Evolutionary conservation across 1,140 invertebrate genomes (phyloP).

Genomic region (Ceratoteleas bidentatus): DNA sequence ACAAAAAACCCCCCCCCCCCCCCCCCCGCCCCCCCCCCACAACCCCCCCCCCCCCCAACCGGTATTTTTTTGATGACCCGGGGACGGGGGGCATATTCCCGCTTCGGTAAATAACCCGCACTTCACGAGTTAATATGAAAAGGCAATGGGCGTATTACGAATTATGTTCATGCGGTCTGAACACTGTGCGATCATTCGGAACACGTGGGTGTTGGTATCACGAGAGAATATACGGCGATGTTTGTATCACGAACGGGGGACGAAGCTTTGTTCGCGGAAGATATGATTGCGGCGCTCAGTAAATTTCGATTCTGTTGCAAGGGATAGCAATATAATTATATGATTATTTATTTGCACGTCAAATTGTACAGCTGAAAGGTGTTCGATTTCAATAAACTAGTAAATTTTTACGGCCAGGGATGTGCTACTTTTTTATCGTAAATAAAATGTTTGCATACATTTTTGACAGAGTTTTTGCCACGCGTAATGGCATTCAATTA

Average conservation of each 20-base stretch:
- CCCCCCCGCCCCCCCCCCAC: too few relatives aligned
- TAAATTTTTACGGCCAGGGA: too few relatives aligned
- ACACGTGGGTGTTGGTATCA: slow-evolving; percentile 65
- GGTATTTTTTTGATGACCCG: too few relatives aligned
- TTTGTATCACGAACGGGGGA: slow-evolving; percentile 64
- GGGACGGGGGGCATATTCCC: too few relatives aligned
- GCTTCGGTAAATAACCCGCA: too few relatives aligned
- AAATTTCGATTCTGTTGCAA: slow-evolving; percentile 60
- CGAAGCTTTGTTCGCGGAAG: slow-evolving; percentile 57
- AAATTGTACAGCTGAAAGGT: slow-evolving; percentile 21
- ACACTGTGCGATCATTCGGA: slow-evolving; percentile 59
- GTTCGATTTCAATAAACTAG: not conserved
- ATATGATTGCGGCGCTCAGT: slow-evolving; percentile 62
- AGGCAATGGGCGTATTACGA: slow-evolving; percentile 71
- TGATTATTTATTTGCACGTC: slow-evolving; percentile 51
- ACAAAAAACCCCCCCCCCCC: too few relatives aligned
- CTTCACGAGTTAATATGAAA: too few relatives aligned
- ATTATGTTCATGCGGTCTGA: slow-evolving; percentile 67
- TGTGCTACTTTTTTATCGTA: too few relatives aligned
- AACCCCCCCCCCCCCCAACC: too few relatives aligned
- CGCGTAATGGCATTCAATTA: too few relatives aligned
- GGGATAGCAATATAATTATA: slow-evolving; percentile 58
- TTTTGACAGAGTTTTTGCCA: too few relatives aligned
- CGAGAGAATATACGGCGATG: slow-evolving; percentile 64
- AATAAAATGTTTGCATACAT: too few relatives aligned